Percentiles rank a stretch among this genome's conserved stretches.
These are phyloP conservation scores for Barnardius zonarius DNA, from an alignment of 2,113 vertebrate genomes.

Conservation along the genomic window DNA sequence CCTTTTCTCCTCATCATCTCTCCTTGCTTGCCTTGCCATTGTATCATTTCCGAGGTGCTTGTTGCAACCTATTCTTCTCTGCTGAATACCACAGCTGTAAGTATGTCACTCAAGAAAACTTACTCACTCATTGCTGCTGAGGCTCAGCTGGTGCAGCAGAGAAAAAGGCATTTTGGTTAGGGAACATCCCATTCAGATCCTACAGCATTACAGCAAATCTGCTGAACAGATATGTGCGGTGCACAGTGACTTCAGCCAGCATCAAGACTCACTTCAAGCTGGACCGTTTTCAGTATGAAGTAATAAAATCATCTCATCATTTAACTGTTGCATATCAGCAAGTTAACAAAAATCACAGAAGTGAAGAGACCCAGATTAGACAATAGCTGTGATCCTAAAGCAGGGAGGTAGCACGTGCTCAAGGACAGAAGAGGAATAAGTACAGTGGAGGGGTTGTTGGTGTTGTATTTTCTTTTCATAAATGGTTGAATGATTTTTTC, in stretches of 20 bases:
- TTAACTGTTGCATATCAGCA: background rate
- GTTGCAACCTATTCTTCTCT: background rate
- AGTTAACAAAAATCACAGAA: background rate
- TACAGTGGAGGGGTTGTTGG: background rate
- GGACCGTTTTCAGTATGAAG: background rate
- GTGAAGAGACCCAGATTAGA: background rate
- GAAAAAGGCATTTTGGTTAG: background rate
- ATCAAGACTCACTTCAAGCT: background rate
- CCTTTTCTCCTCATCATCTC: background rate
- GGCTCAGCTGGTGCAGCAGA: background rate
- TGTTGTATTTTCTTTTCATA: background rate
- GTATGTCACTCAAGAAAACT: background rate
- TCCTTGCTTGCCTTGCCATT: background rate
- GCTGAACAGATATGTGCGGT: background rate
- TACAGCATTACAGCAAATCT: fast-evolving
- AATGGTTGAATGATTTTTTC: background rate
- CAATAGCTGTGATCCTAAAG: background rate
- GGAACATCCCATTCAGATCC: background rate
- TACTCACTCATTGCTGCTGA: fast-evolving
- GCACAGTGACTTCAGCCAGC: background rate
- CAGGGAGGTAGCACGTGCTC: background rate
- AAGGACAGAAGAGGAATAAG: background rate
- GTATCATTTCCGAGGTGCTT: background rate
- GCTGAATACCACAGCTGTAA: background rate
- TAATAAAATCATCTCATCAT: background rate